Evolutionary conservation across 1,140 invertebrate species (phyloP), one percentile per base, ranked within the genome.

Genomic region (Drosophila lacteicornis): DNA sequence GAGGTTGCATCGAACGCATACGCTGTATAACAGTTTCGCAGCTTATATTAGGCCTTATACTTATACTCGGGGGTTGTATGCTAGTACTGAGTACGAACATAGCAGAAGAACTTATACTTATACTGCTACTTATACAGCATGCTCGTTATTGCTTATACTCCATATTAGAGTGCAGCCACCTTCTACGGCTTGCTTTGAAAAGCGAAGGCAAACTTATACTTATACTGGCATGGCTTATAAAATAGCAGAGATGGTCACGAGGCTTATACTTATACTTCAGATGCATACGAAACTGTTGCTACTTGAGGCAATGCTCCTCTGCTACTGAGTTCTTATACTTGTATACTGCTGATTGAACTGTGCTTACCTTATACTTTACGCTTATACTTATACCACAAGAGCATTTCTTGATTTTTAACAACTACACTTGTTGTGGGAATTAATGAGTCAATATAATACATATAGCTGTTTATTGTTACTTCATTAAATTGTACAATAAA

Each of bases 11-110:
- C 66, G 7, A 71, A 73, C 69, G 58, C 33, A 25, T 71, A 59
- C 66, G 30, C 2, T 27, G 38, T 69, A 69, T 69, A 74, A 74
- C 70, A 74, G 70, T 74, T 74, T 74, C 2, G 17, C 15, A 7
- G 27, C 38, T 9, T 7, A 36, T 33, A 33, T 2, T 13, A 4
- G 13, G 33, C 2, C 13, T 25, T n/a, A 30, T 53, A 5, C n/a
- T 7, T 55, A 11, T 63, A 60, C 57, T 22, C 1, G 17, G 17
- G 6, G 3, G 46, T 15, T 47, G 22, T 27, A n/a, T 27, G 47
- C 13, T 13, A 30, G 49, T 15, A 4, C 9, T 27, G 15, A 17
- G 8, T 25, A 15, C 7, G 0, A 51, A 6, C 8, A 5, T 51
- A 30, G 25, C 27, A 51, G n/a, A 17, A 17, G 11, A 1, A 4